Percentiles rank a stretch among this genome's conserved stretches.
Conservation (phyloP, 2,113 vertebrate genomes). For the Todiramphus saurophagus region DNA sequence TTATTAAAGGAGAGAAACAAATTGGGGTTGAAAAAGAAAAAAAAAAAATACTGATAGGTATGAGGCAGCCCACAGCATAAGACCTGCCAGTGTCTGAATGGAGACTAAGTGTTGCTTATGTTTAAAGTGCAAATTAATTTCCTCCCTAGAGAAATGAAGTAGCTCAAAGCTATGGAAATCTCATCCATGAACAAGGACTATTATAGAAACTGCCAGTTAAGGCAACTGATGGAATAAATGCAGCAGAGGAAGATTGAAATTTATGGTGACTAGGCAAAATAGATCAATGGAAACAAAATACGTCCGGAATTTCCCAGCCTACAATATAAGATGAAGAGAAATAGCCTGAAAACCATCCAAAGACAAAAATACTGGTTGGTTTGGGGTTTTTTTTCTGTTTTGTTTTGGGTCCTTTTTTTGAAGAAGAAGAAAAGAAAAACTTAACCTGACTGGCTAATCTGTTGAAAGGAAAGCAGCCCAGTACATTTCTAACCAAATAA, state of each 20-base stretch:
- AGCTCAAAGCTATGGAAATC: constrained; percentile 50
- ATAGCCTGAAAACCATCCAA: background rate
- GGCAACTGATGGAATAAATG: constrained; percentile 32
- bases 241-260: background rate
- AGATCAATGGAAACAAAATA: constrained; percentile 45
- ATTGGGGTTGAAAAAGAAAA: background rate
- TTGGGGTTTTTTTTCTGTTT: too few species aligned
- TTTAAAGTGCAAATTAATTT: constrained; percentile 66
- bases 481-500: background rate
- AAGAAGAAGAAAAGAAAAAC: background rate
- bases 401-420: background rate
- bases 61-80: background rate
- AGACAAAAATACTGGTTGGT: background rate
- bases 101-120: constrained; percentile 13
- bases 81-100: constrained; percentile 1
- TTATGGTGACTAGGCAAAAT: constrained; percentile 43
- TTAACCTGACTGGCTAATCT: background rate
- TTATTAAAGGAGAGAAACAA: constrained; percentile 3
- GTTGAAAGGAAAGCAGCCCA: background rate
- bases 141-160: constrained; percentile 40
- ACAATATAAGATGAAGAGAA: background rate
- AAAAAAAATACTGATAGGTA: background rate
- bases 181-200: background rate
- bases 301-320: background rate
- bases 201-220: constrained; percentile 45